Percentiles rank a stretch among this genome's conserved stretches.
These are phyloP conservation scores for Holotrichia oblita DNA, from an alignment of 1,140 invertebrate species.

Conservation along the genomic window DNA sequence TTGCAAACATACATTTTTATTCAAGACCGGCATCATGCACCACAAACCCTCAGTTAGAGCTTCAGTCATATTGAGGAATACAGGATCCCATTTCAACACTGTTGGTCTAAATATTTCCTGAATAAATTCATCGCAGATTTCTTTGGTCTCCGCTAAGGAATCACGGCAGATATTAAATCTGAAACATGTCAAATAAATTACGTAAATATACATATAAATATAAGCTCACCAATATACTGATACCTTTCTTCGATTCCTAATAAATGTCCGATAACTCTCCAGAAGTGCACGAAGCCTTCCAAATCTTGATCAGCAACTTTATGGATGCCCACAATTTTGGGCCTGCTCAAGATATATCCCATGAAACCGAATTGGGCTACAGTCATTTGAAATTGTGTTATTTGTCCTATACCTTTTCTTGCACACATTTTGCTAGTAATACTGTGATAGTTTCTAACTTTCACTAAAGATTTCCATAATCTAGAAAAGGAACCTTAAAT, in stretches of 20 bases:
- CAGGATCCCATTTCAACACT: slow-evolving; percentile 45
- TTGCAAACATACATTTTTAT: slow-evolving; percentile 44
- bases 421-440: slow-evolving; percentile 63
- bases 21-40: slow-evolving; percentile 53
- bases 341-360: slow-evolving; percentile 74
- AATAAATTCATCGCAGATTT: slow-evolving; percentile 53
- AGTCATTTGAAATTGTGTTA: slow-evolving; percentile 80
- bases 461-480: slow-evolving; percentile 70
- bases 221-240: slow-evolving; percentile 35
- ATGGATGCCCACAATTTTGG: slow-evolving; percentile 70
- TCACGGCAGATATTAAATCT: slow-evolving; percentile 58
- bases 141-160: slow-evolving; percentile 54
- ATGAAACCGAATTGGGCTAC: slow-evolving; percentile 86
- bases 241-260: slow-evolving; percentile 83
- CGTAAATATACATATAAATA: too few relatives aligned
- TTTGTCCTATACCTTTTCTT: slow-evolving; percentile 61
- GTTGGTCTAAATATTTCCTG: slow-evolving; percentile 46
- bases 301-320: slow-evolving; percentile 66
- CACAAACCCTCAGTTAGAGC: slow-evolving; percentile 53
- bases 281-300: slow-evolving; percentile 80
- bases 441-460: slow-evolving; percentile 72
- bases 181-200: slow-evolving; percentile 40
- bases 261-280: slow-evolving; percentile 79
- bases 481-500: slow-evolving; percentile 55
- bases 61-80: slow-evolving; percentile 51